Conservation (phyloP, 2,797 vertebrate species). For the Falco berigora region DNA sequence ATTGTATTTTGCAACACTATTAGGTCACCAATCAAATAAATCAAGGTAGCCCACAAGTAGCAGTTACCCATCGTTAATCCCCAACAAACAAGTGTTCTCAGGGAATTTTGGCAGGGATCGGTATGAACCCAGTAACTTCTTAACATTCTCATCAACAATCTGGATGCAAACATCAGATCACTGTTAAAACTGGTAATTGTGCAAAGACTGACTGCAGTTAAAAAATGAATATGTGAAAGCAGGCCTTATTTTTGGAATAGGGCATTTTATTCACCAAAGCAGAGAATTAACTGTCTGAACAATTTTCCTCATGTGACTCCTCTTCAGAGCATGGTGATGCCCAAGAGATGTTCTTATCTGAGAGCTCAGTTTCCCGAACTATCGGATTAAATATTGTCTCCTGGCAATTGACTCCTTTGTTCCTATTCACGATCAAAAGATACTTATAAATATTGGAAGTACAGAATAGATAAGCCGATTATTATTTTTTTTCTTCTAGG, state of each 20-base stretch:
- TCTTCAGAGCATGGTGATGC: background rate
- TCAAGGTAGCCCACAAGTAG: no score
- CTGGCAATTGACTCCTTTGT: background rate
- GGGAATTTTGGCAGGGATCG: background rate
- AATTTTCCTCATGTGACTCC: background rate
- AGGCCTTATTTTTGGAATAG: background rate
- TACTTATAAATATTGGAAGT: background rate
- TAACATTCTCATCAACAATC: background rate
- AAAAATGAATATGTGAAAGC: background rate
- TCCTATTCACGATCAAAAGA: background rate
- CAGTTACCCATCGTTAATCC: no score
- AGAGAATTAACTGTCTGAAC: background rate
- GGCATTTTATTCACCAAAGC: background rate
- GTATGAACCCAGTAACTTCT: background rate
- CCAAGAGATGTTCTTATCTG: background rate
- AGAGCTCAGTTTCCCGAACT: background rate
- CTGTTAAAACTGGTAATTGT: background rate
- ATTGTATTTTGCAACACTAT: no score
- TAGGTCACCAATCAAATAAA: no score
- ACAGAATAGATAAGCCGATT: background rate
- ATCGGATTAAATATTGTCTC: background rate
- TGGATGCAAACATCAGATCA: background rate
- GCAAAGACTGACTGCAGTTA: background rate
- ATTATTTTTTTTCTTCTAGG: background rate
- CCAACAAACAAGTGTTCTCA: no score